phyloP scores from a whole-genome alignment of 2,113 vertebrate genomes.

The Bubo scandiacus region DNA sequence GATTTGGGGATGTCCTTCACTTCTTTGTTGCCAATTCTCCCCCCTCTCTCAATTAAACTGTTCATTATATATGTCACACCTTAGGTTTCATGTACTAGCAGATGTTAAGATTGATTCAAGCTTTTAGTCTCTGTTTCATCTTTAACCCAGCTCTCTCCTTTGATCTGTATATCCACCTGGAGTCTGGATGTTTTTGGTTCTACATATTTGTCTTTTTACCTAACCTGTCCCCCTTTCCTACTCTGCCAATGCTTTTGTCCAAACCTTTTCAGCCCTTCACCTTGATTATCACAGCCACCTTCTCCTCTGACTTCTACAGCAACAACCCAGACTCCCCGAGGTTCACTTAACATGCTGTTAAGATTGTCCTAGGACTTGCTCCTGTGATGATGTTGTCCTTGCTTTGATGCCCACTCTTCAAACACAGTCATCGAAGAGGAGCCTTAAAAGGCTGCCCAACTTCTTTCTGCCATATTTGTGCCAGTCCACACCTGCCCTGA shows the following conservation, averaged over 20 bases:
- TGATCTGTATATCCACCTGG: background rate
- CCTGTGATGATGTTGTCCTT: background rate
- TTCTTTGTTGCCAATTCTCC: background rate
- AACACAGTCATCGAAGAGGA: background rate
- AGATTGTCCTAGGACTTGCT: background rate
- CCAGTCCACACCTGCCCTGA: background rate
- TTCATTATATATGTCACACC: background rate
- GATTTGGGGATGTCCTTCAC: background rate
- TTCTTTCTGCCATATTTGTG: background rate
- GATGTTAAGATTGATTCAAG: background rate
- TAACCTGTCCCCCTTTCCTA: background rate
- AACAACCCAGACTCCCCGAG: background rate
- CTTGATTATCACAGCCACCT: background rate
- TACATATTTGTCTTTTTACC: background rate
- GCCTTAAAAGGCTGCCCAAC: background rate
- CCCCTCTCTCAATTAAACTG: background rate
- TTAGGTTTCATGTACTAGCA: background rate
- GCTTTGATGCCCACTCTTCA: background rate
- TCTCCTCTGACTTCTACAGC: background rate
- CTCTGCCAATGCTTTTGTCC: background rate
- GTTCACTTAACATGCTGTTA: background rate
- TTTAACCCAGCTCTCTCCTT: background rate
- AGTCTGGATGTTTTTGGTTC: background rate
- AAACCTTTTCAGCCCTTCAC: background rate
- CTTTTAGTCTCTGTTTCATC: background rate